Evolutionary conservation across 2,797 vertebrate genomes (phyloP).

Genomic region (Pipistrellus nathusii): DNA sequence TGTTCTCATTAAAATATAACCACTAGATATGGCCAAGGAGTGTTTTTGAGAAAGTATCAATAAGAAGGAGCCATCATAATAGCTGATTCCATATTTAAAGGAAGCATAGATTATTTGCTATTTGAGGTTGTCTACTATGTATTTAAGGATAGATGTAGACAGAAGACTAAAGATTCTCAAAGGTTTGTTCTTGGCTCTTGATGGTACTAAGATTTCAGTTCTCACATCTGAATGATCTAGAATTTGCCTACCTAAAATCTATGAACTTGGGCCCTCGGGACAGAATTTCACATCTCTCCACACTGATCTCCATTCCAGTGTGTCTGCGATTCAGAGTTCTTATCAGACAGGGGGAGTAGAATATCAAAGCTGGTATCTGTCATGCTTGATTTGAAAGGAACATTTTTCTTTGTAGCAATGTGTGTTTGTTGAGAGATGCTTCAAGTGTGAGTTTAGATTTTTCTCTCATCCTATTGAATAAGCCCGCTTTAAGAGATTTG

Average conservation of each 20-base stretch:
- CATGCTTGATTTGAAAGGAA: conserved; percentile 78
- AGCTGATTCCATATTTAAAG: background rate
- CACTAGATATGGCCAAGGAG: background rate
- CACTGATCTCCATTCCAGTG: conserved; percentile 52
- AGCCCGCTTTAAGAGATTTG: conserved; percentile 73
- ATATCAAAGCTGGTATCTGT: conserved; percentile 78
- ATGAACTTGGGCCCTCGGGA: conserved; percentile 40
- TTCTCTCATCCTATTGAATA: conserved; percentile 73
- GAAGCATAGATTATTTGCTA: background rate
- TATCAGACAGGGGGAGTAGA: conserved; percentile 58
- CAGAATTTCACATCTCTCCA: conserved; percentile 62
- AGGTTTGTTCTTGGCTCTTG: conserved; percentile 40
- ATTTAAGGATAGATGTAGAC: background rate
- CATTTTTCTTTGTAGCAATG: conserved; percentile 75
- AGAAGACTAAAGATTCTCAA: conserved; percentile 2
- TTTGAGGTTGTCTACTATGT: background rate
- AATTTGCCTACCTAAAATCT: conserved; percentile 45
- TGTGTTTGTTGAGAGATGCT: conserved; percentile 78
- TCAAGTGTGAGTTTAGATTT: conserved; percentile 73
- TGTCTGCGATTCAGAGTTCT: conserved; percentile 53
- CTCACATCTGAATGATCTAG: conserved; percentile 40
- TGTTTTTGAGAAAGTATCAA: background rate
- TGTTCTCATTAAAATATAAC: background rate
- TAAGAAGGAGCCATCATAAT: background rate
- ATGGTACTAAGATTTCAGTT: conserved; percentile 24